Evolutionary conservation across 2,797 vertebrate genomes (phyloP).

Genomic region (Hapalemur alaotrensis): DNA sequence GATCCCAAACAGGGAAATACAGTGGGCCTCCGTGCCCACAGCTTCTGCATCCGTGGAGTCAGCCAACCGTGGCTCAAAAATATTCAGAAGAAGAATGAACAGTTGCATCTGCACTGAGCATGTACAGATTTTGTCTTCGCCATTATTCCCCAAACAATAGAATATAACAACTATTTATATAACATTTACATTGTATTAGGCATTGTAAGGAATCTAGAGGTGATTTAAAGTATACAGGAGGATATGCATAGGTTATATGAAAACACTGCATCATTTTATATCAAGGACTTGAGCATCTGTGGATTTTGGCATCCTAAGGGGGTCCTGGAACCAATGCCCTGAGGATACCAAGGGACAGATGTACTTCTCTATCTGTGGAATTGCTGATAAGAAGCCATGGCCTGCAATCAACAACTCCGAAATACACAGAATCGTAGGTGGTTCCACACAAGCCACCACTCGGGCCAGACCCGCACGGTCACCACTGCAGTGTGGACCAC

Average conservation of each 20-base stretch:
- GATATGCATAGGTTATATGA: too few relatives aligned
- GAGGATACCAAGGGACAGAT: not conserved
- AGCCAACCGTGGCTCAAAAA: not conserved
- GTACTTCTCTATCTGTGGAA: not conserved
- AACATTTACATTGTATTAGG: not conserved
- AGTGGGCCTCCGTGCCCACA: not conserved
- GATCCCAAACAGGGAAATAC: not conserved
- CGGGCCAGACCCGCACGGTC: accelerated
- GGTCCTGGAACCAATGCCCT: not conserved
- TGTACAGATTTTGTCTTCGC: not conserved
- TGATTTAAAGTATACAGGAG: not conserved
- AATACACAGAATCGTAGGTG: not conserved
- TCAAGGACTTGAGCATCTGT: not conserved
- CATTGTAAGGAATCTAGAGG: not conserved
- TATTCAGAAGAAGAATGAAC: not conserved
- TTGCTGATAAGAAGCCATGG: not conserved
- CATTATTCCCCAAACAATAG: not conserved
- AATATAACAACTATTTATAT: not conserved
- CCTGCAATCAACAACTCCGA: not conserved
- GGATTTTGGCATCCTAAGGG: not conserved
- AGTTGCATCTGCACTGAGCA: not conserved
- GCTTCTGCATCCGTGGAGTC: not conserved
- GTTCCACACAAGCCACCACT: not conserved
- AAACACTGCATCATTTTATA: not conserved
- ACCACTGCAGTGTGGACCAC: not conserved